Evolutionary conservation across 2,113 vertebrate species (phyloP).

Genomic region (Aviceda subcristata): DNA sequence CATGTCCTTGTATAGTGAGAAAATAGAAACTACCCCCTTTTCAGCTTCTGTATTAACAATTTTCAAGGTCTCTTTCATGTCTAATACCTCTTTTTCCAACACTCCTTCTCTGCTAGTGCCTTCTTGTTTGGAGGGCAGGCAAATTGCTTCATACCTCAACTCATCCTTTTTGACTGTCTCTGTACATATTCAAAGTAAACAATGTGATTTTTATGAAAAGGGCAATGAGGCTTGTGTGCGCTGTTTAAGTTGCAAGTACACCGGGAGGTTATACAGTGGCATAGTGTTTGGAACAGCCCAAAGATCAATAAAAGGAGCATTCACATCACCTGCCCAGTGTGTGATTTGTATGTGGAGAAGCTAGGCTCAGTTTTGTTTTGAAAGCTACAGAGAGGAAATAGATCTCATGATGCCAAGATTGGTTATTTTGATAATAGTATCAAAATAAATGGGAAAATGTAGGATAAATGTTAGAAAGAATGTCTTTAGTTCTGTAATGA

Average conservation of each 20-base stretch:
- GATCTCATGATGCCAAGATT: neutral
- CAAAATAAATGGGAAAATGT: neutral
- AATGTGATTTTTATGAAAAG: neutral
- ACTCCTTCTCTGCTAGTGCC: neutral
- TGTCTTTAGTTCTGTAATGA: neutral
- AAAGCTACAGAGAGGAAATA: neutral
- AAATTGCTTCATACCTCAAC: neutral
- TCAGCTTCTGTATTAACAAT: neutral
- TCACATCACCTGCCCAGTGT: neutral
- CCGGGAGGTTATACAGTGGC: neutral
- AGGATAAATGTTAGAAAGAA: neutral
- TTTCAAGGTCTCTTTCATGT: neutral
- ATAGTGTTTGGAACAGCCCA: neutral
- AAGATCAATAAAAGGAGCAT: neutral
- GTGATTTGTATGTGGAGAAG: neutral
- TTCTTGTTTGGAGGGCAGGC: neutral
- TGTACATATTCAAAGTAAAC: neutral
- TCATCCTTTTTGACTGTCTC: neutral
- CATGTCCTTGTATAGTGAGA: neutral
- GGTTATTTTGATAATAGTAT: neutral
- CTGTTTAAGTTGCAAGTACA: neutral
- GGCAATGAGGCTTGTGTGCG: accelerated
- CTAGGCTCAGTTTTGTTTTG: neutral
- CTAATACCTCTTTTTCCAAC: neutral
- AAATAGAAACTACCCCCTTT: neutral